A percentile compares a stretch with the other conserved stretches of the same genome.
phyloP scores from a whole-genome alignment of 2,113 vertebrate genomes.

The Myocastor coypus region DNA sequence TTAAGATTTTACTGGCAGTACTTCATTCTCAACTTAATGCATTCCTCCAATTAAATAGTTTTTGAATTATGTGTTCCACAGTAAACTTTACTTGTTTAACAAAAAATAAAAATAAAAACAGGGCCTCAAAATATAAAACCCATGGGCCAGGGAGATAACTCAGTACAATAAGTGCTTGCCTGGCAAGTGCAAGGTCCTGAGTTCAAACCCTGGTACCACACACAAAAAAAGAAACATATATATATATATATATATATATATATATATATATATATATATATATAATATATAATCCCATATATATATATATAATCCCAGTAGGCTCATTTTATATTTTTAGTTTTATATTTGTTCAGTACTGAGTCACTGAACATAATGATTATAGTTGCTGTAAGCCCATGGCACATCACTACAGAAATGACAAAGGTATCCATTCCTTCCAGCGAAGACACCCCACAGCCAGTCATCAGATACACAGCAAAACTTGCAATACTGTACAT shows the following conservation, averaged over 20 bases:
- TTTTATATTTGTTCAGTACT: neutral
- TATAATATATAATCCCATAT: too few species aligned
- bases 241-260: too few species aligned
- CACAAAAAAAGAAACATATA: too few species aligned
- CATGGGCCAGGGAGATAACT: too few species aligned
- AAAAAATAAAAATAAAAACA: neutral
- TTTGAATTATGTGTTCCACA: slow-evolving; percentile 16
- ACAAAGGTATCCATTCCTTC: neutral
- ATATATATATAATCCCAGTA: too few species aligned
- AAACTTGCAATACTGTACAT: neutral
- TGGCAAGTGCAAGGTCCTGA: too few species aligned
- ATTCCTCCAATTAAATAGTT: neutral
- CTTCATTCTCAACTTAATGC: neutral
- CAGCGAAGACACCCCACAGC: neutral
- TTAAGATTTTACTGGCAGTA: neutral
- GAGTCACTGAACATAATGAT: neutral
- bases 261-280: too few species aligned
- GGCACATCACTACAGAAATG: neutral
- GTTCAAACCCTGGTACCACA: too few species aligned
- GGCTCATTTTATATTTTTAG: slow-evolving; percentile 5
- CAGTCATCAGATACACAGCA: neutral
- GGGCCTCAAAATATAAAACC: neutral
- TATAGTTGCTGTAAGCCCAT: neutral
- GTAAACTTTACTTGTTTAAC: neutral
- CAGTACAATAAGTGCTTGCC: too few species aligned